Conservation (phyloP, 2,113 vertebrate species). For the Microtus richardsoni region DNA sequence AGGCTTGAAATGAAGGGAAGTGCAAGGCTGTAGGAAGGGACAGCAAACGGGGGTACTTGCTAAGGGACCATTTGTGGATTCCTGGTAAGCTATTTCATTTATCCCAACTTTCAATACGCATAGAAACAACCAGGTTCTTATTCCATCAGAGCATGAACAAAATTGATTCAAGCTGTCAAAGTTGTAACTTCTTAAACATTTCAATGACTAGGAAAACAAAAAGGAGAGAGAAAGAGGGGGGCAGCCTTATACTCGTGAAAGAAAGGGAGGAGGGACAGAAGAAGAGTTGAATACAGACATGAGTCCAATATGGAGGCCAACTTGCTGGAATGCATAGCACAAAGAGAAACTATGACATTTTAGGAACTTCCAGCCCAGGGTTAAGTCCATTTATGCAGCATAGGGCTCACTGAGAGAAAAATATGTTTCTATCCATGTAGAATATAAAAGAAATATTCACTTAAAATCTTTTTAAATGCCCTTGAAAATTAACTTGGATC, state of each 20-base stretch:
- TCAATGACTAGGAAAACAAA: not conserved
- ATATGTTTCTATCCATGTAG: not conserved
- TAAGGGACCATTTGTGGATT: not conserved
- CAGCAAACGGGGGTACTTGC: not conserved
- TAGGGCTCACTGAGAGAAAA: not conserved
- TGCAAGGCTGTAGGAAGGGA: not conserved
- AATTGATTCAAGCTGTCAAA: not conserved
- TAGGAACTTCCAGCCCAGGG: not conserved
- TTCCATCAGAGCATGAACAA: not conserved
- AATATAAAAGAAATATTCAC: not conserved
- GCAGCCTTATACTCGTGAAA: not conserved
- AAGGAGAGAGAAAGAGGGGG: not conserved
- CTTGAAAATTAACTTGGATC: conserved; percentile 50
- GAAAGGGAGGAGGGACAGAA: not conserved
- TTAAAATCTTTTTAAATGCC: not conserved
- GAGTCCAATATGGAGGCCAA: too few relatives aligned
- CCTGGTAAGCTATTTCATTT: not conserved
- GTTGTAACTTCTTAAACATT: not conserved
- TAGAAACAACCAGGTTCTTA: not conserved
- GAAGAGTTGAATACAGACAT: not conserved
- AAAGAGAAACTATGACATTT: not conserved
- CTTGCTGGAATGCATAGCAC: not conserved
- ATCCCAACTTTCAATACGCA: not conserved
- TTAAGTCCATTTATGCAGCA: not conserved
- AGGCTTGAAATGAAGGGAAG: not conserved